Evolutionary conservation across 1,140 invertebrate genomes (phyloP).

Genomic region (Stegodyphus dumicola): DNA sequence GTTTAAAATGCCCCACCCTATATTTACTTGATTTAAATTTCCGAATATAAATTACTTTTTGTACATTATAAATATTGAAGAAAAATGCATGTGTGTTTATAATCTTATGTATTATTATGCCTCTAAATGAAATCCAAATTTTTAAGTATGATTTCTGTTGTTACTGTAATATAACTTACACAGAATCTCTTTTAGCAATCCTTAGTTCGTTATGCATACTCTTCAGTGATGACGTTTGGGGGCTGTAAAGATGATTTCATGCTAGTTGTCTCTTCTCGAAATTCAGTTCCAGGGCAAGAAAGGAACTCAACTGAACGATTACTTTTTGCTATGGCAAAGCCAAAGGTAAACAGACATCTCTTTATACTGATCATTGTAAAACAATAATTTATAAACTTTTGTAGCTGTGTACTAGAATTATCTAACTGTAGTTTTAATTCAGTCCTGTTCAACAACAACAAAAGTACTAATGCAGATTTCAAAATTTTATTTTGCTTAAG

Average conservation of each 20-base stretch:
- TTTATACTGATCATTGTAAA: not conserved
- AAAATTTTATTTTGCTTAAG: too few relatives aligned
- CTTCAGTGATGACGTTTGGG: conserved; percentile 92
- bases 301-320: conserved; percentile 78
- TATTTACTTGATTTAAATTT: too few relatives aligned
- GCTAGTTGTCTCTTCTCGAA: conserved; percentile 82
- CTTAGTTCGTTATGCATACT: conserved; percentile 85
- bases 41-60: too few relatives aligned
- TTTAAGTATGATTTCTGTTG: not conserved
- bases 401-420: too few relatives aligned
- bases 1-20: too few relatives aligned
- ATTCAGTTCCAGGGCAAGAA: conserved; percentile 72
- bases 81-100: too few relatives aligned
- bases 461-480: too few relatives aligned
- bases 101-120: not conserved
- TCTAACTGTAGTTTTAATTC: too few relatives aligned
- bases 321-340: conserved; percentile 89
- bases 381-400: not conserved
- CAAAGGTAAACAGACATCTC: conserved; percentile 76
- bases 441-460: too few relatives aligned
- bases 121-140: not conserved
- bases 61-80: too few relatives aligned
- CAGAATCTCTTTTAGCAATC: conserved; percentile 70
- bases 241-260: conserved; percentile 95
- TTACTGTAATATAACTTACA: not conserved